Conservation (phyloP, 2,113 vertebrate species). For the Chloebia gouldiae region DNA sequence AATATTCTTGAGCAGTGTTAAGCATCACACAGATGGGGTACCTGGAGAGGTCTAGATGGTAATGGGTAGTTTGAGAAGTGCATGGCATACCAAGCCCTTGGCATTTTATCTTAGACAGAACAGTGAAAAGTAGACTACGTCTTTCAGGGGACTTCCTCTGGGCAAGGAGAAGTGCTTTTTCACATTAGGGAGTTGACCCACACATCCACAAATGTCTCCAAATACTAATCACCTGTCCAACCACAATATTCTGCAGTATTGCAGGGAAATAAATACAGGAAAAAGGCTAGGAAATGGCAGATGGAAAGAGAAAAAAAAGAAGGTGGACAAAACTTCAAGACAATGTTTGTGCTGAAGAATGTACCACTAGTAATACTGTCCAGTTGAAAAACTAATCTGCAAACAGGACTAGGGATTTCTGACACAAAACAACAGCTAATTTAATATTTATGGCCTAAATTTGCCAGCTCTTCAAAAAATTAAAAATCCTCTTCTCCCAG, state of each 20-base stretch:
- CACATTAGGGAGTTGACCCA: neutral
- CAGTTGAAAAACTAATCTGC: slow-evolving; percentile 29
- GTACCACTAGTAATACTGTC: neutral
- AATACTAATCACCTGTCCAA: neutral
- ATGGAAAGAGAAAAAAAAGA: neutral
- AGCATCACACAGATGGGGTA: neutral
- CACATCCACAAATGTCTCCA: neutral
- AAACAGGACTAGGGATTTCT: neutral
- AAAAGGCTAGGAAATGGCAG: neutral
- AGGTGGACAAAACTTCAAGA: neutral
- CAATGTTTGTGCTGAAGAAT: neutral
- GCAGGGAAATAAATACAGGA: neutral
- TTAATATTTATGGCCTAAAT: slow-evolving; percentile 55
- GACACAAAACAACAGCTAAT: slow-evolving; percentile 5
- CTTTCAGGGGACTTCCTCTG: neutral
- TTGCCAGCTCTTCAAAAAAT: slow-evolving; percentile 45
- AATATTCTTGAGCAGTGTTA: neutral
- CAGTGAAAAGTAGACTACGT: neutral
- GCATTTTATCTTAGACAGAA: neutral
- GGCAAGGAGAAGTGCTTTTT: neutral
- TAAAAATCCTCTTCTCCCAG: slow-evolving; percentile 3
- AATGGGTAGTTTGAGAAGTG: neutral
- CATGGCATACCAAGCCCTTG: neutral
- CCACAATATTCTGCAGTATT: neutral
- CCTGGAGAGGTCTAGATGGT: neutral